A percentile compares a stretch with the other conserved stretches of the same genome.
phyloP scores from a whole-genome alignment of 2,113 vertebrate genomes.

The Podarcis raffonei region DNA sequence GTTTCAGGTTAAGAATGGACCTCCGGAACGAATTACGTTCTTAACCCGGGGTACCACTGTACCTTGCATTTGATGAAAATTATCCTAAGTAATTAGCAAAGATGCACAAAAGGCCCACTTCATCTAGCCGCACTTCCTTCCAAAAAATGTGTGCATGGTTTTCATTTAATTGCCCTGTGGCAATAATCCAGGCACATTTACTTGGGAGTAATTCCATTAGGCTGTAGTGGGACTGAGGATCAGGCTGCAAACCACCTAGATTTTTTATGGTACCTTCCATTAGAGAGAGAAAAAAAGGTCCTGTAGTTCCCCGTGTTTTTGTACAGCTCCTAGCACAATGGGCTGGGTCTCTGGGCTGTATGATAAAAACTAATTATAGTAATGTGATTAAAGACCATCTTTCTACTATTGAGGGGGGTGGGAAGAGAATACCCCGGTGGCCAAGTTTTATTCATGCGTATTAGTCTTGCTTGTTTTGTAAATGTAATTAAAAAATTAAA shows the following conservation, averaged over 20 bases:
- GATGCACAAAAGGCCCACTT: background rate
- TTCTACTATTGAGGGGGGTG: background rate
- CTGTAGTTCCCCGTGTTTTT: background rate
- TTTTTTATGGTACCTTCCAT: background rate
- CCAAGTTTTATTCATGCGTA: slow-evolving; percentile 11
- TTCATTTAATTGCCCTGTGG: background rate
- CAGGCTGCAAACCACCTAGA: background rate
- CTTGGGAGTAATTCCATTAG: background rate
- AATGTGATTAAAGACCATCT: background rate
- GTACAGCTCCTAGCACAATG: slow-evolving; percentile 2
- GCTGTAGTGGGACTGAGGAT: background rate
- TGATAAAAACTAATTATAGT: background rate
- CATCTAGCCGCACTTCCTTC: background rate
- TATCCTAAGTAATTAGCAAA: background rate
- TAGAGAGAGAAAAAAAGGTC: background rate
- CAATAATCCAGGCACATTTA: background rate
- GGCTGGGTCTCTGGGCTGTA: background rate
- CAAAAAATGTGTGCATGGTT: background rate
- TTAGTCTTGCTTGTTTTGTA: slow-evolving; percentile 8
- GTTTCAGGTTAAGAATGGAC: no score
- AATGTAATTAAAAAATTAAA: background rate
- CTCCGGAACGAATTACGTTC: no score
- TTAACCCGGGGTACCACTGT: no score
- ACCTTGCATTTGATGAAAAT: background rate
- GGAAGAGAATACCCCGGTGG: background rate